phyloP scores from a whole-genome alignment of 2,113 vertebrate species.

The Oreocharis arfaki region DNA sequence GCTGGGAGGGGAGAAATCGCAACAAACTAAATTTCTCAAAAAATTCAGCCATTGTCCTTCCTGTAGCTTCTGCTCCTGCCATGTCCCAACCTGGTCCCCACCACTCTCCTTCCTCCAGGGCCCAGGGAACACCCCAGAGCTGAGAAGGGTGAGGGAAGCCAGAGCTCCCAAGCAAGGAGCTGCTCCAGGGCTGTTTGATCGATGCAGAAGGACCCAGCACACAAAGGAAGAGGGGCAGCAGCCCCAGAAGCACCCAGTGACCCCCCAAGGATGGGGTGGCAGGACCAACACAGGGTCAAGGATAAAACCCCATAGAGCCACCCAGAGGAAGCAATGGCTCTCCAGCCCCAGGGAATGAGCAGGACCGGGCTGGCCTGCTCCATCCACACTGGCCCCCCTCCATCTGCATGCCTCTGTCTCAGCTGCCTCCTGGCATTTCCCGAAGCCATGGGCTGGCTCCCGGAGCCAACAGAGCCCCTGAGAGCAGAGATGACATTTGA shows the following conservation, averaged over 20 bases:
- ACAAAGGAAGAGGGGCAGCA: background rate
- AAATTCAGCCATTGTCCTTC: background rate
- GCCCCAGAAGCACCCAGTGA: background rate
- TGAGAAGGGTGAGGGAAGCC: accelerated
- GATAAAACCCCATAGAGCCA: background rate
- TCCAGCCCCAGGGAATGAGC: background rate
- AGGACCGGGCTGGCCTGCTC: background rate
- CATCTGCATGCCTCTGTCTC: background rate
- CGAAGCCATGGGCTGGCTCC: constrained; percentile 29
- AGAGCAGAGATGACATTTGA: constrained; percentile 70
- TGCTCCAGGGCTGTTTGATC: background rate
- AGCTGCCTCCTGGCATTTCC: constrained; percentile 12
- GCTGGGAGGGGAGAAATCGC: accelerated
- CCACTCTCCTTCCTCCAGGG: background rate
- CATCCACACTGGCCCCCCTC: background rate
- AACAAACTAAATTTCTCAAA: background rate
- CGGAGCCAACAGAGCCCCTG: constrained; percentile 19
- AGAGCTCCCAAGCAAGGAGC: background rate
- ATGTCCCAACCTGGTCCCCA: background rate
- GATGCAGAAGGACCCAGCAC: background rate
- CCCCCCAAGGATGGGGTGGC: background rate
- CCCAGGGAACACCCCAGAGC: background rate
- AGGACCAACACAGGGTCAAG: background rate
- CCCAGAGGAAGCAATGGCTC: background rate
- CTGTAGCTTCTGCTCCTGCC: background rate